phyloP scores from a whole-genome alignment of 2,888 invertebrate species.

The Cerceris ruficornis region DNA sequence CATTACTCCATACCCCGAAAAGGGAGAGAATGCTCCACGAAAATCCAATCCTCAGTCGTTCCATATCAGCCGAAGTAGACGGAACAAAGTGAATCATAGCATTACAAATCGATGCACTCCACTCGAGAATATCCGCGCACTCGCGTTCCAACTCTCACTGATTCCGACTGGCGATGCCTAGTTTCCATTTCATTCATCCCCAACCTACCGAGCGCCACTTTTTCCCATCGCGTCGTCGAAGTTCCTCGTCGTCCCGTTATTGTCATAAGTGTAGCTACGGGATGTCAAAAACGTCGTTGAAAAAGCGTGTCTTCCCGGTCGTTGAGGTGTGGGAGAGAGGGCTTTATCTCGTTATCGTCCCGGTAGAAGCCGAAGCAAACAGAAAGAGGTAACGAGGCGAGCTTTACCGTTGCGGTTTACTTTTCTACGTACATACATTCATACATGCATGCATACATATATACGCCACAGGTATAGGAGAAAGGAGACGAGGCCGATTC shows the following conservation, averaged over 20 bases:
- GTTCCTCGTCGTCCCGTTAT: too few relatives aligned
- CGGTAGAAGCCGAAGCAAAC: conserved; percentile 58
- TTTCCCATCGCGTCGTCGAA: too few relatives aligned
- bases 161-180: background rate
- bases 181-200: background rate
- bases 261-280: background rate
- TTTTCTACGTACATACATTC: conserved; percentile 24
- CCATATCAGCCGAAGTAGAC: too few relatives aligned
- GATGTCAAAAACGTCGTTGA: conserved; percentile 3
- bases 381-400: conserved; percentile 69
- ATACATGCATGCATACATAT: background rate
- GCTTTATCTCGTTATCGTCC: conserved; percentile 69
- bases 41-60: too few relatives aligned
- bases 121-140: too few relatives aligned
- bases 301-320: conserved; percentile 19
- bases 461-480: background rate
- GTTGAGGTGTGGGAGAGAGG: conserved; percentile 20
- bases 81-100: too few relatives aligned
- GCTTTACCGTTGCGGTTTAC: conserved; percentile 44
- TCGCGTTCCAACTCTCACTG: too few relatives aligned
- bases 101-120: too few relatives aligned
- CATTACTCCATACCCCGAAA: too few relatives aligned
- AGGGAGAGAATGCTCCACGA: too few relatives aligned
- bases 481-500: conserved; percentile 4
- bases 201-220: background rate